These are phyloP conservation scores for Thyatira batis DNA, from an alignment of 2,888 invertebrate genomes.

Conservation along the genomic window DNA sequence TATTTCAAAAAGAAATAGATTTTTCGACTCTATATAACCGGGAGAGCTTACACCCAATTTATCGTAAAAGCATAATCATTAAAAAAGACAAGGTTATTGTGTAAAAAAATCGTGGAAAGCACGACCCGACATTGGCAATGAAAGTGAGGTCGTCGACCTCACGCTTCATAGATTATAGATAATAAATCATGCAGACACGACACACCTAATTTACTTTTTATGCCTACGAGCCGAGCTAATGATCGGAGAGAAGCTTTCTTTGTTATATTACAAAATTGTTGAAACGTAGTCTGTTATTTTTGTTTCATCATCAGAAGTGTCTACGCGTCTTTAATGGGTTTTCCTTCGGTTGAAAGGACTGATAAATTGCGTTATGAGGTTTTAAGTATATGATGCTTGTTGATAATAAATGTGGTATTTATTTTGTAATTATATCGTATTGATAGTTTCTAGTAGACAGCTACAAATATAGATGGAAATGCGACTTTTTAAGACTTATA, in stretches of 20 bases:
- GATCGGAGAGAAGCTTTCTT: background rate
- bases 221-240: background rate
- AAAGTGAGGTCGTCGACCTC: slow-evolving; percentile 25
- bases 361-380: background rate
- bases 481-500: too few species aligned
- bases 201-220: background rate
- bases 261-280: background rate
- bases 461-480: too few species aligned
- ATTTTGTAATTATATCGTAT: too few species aligned
- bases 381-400: too few species aligned
- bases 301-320: background rate
- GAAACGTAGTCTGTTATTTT: background rate
- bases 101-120: slow-evolving; percentile 7
- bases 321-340: background rate
- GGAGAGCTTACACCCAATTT: too few species aligned
- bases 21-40: too few species aligned
- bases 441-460: too few species aligned
- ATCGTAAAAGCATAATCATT: background rate
- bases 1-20: too few species aligned
- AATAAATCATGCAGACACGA: background rate
- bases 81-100: background rate
- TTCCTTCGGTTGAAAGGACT: background rate
- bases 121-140: slow-evolving; percentile 30
- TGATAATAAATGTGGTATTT: too few species aligned
- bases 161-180: background rate